Base-by-base conservation (phyloP, 1,140 invertebrate genomes). In the Drosophila sp. region DNA sequence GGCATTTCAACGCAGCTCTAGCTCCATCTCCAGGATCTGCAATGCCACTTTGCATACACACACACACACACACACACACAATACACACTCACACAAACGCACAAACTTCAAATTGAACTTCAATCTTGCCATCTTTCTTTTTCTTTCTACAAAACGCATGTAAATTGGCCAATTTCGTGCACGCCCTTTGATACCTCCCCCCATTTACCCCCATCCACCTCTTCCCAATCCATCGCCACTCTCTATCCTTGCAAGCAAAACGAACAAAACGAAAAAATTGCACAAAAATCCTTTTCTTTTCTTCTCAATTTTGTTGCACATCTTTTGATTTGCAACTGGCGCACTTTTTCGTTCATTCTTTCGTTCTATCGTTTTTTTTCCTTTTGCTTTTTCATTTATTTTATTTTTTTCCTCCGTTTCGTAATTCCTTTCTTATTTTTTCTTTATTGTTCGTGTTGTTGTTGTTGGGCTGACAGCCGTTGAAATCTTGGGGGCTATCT, bases 101-200 rank as follows among this genome's bases (percentile, higher is more conserved):
- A 11, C 44, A 1, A 67, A 70, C 68, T 79, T 56, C 66, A 67
- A 75, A 85, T 75, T 81, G 82, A 86, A 85, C 78, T 81, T 81
- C 81, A 85, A 85, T 85, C 70, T 83, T 66, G 55, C 61, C 40
- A 17, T 44, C 61, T 66, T 77, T 70, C 60, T 66, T 65, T 40
- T 55, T 64, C 70, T 70, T 64, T 61, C 70, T 33, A 70, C 68
- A 73, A 85, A 85, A 81, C 82, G 82, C 78, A 85, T 85, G 82
- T 85, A 85, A 85, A 85, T 85, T 85, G 82, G 82, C 82, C 82
- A 85, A 85, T 85, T 85, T 85, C 47, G 71, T 70, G 71, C 64
- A 66, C 70, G 64, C 74, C 57, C 68, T 50, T 50, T 50, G 44
- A 50, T 50, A 8, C 44, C 23, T 27, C 50, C 60, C 80, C 72